Conservation (phyloP, 2,888 invertebrate species). For the Cynaeus angustus region DNA sequence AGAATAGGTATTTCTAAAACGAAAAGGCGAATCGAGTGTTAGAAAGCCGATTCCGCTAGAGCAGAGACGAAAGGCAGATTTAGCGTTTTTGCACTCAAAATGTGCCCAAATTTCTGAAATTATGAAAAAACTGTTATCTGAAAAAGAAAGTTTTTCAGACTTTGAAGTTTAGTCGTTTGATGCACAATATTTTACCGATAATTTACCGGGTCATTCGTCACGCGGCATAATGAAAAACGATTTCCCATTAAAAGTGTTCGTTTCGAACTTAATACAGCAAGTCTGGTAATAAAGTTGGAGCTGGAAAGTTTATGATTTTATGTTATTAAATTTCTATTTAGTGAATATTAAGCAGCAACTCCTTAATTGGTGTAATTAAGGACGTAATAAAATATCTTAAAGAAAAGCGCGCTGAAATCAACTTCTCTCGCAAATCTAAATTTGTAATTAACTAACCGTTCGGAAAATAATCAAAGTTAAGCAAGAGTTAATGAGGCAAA, state of each 20-base stretch:
- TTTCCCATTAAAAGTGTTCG: constrained; percentile 37
- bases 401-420: constrained; percentile 60
- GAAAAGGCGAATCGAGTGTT: not conserved
- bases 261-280: constrained; percentile 39
- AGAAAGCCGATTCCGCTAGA: not conserved
- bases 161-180: too few relatives aligned
- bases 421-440: constrained; percentile 61
- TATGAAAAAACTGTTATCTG: too few relatives aligned
- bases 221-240: constrained; percentile 9
- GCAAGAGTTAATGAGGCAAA: constrained; percentile 68
- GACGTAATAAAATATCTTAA: constrained; percentile 67
- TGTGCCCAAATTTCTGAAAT: too few relatives aligned
- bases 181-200: too few relatives aligned
- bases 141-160: too few relatives aligned
- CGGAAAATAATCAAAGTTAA: constrained; percentile 70
- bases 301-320: constrained; percentile 63
- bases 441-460: constrained; percentile 71
- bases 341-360: constrained; percentile 57
- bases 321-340: constrained; percentile 67
- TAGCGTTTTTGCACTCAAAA: too few relatives aligned
- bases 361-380: constrained; percentile 65
- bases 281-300: constrained; percentile 36
- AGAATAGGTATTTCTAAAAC: not conserved
- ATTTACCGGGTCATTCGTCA: not conserved
- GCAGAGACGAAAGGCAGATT: not conserved